Percentiles rank a stretch among this genome's conserved stretches.
Evolutionary conservation across 1,140 invertebrate species (phyloP).

Genomic region (Eurosta solidaginis): DNA sequence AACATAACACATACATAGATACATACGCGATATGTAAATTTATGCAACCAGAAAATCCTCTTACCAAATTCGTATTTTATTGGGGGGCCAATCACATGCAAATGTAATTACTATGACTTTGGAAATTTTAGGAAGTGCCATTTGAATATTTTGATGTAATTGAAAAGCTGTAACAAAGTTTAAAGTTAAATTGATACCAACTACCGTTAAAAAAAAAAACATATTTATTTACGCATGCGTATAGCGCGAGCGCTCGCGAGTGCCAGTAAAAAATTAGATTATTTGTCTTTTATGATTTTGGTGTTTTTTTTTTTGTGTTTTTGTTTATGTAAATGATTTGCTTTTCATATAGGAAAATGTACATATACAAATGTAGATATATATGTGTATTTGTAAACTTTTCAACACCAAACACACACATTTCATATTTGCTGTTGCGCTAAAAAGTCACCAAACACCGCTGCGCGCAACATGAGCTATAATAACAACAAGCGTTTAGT

Average conservation of each 20-base stretch:
- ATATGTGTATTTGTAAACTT: neutral
- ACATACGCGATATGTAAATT: neutral
- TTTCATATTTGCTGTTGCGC: neutral
- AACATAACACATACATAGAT: neutral
- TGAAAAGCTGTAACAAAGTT: neutral
- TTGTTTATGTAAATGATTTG: no score
- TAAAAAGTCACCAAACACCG: neutral
- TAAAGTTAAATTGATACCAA: neutral
- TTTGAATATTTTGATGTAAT: neutral
- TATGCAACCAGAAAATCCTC: neutral
- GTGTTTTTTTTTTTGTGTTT: neutral
- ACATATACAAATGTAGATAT: neutral
- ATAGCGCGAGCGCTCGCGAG: neutral
- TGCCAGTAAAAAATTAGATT: neutral
- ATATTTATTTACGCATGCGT: neutral
- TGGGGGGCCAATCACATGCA: neutral
- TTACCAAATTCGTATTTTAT: neutral
- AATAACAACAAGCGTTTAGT: neutral
- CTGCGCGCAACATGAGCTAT: neutral
- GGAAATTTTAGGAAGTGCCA: conserved; percentile 10
- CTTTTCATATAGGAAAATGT: no score
- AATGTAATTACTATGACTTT: neutral
- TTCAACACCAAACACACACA: neutral
- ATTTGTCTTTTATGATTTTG: neutral
- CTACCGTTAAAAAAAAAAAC: neutral